Evolutionary conservation across 2,113 vertebrate genomes (phyloP), one percentile per base, ranked within the genome.

Genomic region (Progne subis): DNA sequence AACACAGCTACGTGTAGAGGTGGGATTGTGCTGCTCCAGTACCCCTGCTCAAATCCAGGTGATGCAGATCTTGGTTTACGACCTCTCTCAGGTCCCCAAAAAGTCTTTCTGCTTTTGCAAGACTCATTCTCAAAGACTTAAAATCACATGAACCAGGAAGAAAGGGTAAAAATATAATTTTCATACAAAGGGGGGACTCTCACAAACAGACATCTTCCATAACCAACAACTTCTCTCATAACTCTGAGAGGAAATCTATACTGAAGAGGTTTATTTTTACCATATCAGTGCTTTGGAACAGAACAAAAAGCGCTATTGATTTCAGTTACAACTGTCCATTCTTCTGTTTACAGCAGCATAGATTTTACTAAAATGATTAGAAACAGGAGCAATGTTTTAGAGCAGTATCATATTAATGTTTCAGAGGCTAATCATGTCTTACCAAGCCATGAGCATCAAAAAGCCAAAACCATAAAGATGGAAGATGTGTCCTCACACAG

Each of bases 21-120:
- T 18, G 43, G 20, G 17, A 29, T 0, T 47, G 47, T 5, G 12
- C n/a, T 68, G 49, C 82, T 47, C 2, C 0, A 32, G 32, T 6
- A 28, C 4, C n/a, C 75, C 37, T 53, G 14, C 26, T 71, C 75
- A 12, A 43, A 72, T 16, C 31, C 32, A 12, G 31, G 31, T 5
- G 15, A 76, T 18, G 80, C 32, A 61, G 29, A 43, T 23, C n/a
- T 19, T 13, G 12, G 24, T 61, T 92, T 23, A 41, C 4, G 20
- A 52, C 14, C 41, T 53, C 82, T 16, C 80, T 34, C 69, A 55
- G 19, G 20, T 50, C 34, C 59, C 34, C 64, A 41, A 2, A 74
- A 39, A 61, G 3, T 12, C 50, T 47, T 77, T 64, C 41, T 53
- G 39, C 57, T 89, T 74, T 65, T 44, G 63, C 43, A 75, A 19